Percentiles rank a stretch among this genome's conserved stretches.
phyloP scores from a whole-genome alignment of 2,113 vertebrate genomes.

The Alexandromys fortis region DNA sequence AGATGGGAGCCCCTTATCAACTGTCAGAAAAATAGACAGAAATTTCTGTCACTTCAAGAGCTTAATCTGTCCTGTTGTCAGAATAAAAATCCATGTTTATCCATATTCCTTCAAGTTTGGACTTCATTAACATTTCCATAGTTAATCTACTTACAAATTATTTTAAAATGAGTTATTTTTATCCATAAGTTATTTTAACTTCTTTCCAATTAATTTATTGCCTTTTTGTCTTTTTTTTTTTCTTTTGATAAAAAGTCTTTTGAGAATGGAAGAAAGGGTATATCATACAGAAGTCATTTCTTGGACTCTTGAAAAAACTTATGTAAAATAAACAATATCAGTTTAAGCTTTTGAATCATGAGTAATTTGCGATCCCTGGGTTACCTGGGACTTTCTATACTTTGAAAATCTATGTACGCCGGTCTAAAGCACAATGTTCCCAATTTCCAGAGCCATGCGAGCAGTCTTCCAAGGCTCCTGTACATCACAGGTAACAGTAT shows the following conservation, averaged over 20 bases:
- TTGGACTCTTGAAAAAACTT: neutral
- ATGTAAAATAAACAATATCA: neutral
- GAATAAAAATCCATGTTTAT: neutral
- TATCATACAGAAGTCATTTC: neutral
- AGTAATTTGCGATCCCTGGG: neutral
- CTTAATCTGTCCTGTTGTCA: neutral
- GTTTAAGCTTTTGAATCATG: neutral
- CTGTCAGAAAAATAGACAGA: conserved; percentile 52
- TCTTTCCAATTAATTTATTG: neutral
- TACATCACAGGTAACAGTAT: neutral
- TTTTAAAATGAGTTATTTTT: neutral
- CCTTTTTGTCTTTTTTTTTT: neutral
- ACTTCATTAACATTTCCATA: neutral
- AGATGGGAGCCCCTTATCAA: conserved; percentile 35
- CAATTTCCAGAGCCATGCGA: neutral
- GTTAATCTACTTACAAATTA: neutral
- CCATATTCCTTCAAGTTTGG: neutral
- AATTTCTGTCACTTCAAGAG: conserved; percentile 15
- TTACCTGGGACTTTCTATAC: neutral
- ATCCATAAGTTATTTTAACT: neutral
- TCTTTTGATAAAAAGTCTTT: neutral
- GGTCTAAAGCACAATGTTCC: neutral
- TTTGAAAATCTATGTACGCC: neutral
- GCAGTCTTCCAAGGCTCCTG: neutral
- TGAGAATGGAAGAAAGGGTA: neutral